phyloP scores from a whole-genome alignment of 2,113 vertebrate genomes.

The Engraulis encrasicolus region DNA sequence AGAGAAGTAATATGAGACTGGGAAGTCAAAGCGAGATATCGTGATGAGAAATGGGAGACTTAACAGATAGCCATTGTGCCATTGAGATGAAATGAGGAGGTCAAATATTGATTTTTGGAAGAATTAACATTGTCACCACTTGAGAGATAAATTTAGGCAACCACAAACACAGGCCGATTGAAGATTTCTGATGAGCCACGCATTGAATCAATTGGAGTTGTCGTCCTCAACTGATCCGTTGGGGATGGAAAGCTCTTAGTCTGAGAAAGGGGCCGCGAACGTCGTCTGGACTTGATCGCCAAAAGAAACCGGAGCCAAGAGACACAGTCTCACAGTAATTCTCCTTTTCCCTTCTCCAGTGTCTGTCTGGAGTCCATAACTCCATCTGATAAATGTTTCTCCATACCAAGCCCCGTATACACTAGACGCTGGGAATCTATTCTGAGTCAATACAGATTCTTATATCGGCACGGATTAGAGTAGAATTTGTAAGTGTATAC shows the following conservation, averaged over 20 bases:
- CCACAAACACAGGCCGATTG: background rate
- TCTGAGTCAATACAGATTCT: background rate
- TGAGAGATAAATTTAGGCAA: conserved; percentile 11
- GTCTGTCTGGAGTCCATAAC: background rate
- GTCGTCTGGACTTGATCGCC: background rate
- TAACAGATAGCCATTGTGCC: background rate
- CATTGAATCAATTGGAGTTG: conserved; percentile 6
- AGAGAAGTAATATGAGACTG: background rate
- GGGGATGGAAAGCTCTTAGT: background rate
- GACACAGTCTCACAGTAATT: background rate
- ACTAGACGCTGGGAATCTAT: background rate
- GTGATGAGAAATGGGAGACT: background rate
- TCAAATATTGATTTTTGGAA: conserved; percentile 5
- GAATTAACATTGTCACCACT: conserved; percentile 20
- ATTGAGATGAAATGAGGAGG: background rate
- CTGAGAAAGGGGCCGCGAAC: background rate
- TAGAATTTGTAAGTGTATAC: background rate
- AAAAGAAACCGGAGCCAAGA: background rate
- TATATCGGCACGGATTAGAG: background rate
- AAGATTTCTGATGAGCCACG: conserved; percentile 2
- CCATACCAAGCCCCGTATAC: background rate
- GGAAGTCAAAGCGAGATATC: background rate
- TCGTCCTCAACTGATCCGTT: background rate
- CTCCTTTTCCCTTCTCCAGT: background rate
- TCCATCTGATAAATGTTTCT: background rate